These are phyloP conservation scores for Allobates femoralis DNA, from an alignment of 2,797 vertebrate genomes.

Conservation along the genomic window DNA sequence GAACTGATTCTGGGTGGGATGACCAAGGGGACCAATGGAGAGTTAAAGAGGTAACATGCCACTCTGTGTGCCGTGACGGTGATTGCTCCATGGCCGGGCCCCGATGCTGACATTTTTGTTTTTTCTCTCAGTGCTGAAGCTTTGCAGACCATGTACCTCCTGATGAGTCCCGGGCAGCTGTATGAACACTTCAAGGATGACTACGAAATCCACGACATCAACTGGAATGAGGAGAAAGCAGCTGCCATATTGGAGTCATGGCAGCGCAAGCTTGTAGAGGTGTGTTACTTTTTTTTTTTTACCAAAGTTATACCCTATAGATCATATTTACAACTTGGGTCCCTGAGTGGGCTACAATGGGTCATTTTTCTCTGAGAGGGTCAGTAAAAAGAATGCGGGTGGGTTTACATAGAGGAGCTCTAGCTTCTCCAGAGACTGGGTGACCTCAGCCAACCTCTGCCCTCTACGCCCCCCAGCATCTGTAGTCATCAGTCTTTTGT, in stretches of 20 bases:
- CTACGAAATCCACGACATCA: conserved; percentile 98
- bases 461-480: conserved; percentile 82
- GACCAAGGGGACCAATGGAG: conserved; percentile 84
- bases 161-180: conserved; percentile 97
- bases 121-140: conserved; percentile 87
- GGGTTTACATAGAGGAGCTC: conserved; percentile 24
- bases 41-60: conserved; percentile 84
- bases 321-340: background rate
- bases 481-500: conserved; percentile 82
- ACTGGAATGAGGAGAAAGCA: conserved; percentile 96
- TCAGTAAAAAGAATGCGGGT: conserved; percentile 57
- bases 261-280: conserved; percentile 98
- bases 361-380: background rate
- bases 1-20: conserved; percentile 93
- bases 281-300: conserved; percentile 63
- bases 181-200: conserved; percentile 97
- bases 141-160: conserved; percentile 96
- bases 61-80: too few relatives aligned
- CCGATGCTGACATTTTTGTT: background rate
- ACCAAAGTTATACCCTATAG: background rate
- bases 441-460: conserved; percentile 78
- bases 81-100: too few relatives aligned
- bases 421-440: conserved; percentile 69
- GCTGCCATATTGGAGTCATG: conserved; percentile 92
- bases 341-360: background rate